A percentile compares a stretch with the other conserved stretches of the same genome.
phyloP scores from a whole-genome alignment of 2,888 invertebrate species.

The Catocala sponsa region DNA sequence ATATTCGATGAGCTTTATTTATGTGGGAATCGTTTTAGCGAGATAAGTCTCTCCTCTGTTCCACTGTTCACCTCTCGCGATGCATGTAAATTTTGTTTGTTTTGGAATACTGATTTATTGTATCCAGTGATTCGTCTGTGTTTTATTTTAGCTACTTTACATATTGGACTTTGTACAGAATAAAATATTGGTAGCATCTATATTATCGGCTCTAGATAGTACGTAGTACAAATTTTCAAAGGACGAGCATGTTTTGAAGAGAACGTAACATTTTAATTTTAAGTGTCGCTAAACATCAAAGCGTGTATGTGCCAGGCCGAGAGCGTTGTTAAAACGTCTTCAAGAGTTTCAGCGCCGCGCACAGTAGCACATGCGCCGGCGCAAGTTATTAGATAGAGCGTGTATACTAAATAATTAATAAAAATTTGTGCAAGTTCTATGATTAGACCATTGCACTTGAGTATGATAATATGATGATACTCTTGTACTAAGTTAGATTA shows the following conservation, averaged over 20 bases:
- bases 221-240: slow-evolving; percentile 52
- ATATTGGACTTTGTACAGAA: slow-evolving; percentile 17
- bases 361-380: slow-evolving; percentile 70
- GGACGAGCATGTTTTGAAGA: slow-evolving; percentile 61
- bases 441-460: too few relatives aligned
- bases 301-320: slow-evolving; percentile 67
- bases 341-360: slow-evolving; percentile 81
- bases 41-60: slow-evolving; percentile 83
- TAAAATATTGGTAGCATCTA: slow-evolving; percentile 14
- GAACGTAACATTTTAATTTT: slow-evolving; percentile 65
- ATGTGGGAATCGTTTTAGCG: slow-evolving; percentile 88
- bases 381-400: slow-evolving; percentile 42
- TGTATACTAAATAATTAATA: not conserved
- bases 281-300: slow-evolving; percentile 84
- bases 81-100: slow-evolving; percentile 78
- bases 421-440: too few relatives aligned
- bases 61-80: slow-evolving; percentile 80
- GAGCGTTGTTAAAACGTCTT: slow-evolving; percentile 82
- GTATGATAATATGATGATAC: too few relatives aligned
- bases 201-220: slow-evolving; percentile 26
- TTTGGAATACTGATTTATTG: slow-evolving; percentile 78
- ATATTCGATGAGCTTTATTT: slow-evolving; percentile 89
- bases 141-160: slow-evolving; percentile 50
- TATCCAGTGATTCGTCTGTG: slow-evolving; percentile 50
- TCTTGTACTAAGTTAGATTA: too few relatives aligned